A percentile compares a stretch with the other conserved stretches of the same genome.
Evolutionary conservation across 2,113 vertebrate species (phyloP).

Genomic region (Pangasianodon hypophthalmus): DNA sequence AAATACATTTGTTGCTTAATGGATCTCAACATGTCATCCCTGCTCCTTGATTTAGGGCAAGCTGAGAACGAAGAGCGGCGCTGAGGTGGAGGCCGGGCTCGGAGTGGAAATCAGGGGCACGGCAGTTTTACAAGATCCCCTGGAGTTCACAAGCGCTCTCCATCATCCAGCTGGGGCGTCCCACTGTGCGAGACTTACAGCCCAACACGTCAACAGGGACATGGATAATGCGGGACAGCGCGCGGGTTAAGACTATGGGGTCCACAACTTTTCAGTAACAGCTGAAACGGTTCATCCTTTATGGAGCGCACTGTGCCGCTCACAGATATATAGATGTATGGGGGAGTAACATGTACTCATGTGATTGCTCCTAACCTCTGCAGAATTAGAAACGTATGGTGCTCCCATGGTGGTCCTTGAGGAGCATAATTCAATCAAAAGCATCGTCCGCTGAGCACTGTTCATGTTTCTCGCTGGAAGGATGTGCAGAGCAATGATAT

Average conservation of each 20-base stretch:
- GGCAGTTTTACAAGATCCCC: slow-evolving; percentile 74
- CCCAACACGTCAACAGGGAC: slow-evolving; percentile 64
- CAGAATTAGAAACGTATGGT: slow-evolving; percentile 90
- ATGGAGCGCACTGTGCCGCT: slow-evolving; percentile 36
- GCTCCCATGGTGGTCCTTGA: slow-evolving; percentile 82
- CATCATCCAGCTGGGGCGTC: slow-evolving; percentile 53
- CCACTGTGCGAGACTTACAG: slow-evolving; percentile 61
- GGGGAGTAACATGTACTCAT: slow-evolving; percentile 84
- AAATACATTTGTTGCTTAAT: slow-evolving; percentile 69
- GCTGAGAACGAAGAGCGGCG: slow-evolving; percentile 28
- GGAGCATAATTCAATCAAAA: slow-evolving; percentile 77
- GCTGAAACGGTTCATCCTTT: slow-evolving; percentile 64
- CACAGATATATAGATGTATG: slow-evolving; percentile 73
- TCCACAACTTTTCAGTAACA: slow-evolving; percentile 64
- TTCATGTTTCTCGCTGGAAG: slow-evolving; percentile 70
- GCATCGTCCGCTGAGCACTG: slow-evolving; percentile 67
- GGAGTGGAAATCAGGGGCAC: slow-evolving; percentile 51
- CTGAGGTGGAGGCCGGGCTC: slow-evolving; percentile 42
- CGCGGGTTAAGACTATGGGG: slow-evolving; percentile 55
- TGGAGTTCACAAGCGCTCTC: slow-evolving; percentile 63
- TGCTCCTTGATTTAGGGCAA: slow-evolving; percentile 60
- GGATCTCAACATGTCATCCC: slow-evolving; percentile 57
- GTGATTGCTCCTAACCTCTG: slow-evolving; percentile 82
- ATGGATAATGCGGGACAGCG: slow-evolving; percentile 56
- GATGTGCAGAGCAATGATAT: slow-evolving; percentile 57